These are phyloP conservation scores for Prionailurus viverrinus DNA, from an alignment of 2,113 vertebrate species.

Conservation along the genomic window DNA sequence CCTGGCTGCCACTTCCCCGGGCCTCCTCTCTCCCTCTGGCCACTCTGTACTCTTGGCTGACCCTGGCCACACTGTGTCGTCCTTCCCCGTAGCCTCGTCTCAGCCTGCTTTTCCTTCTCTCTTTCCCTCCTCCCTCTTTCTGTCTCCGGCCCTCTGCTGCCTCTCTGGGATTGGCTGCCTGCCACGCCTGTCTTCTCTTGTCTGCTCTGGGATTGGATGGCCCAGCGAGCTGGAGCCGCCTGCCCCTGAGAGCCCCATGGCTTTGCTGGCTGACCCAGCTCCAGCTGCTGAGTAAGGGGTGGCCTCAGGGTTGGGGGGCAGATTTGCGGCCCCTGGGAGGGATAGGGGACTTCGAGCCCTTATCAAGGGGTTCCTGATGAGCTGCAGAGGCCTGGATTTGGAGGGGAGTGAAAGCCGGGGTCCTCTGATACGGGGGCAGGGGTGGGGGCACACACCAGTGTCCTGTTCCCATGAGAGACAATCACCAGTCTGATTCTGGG, in stretches of 20 bases:
- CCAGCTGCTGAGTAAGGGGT: constrained; percentile 94
- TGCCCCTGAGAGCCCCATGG: constrained; percentile 92
- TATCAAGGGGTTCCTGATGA: background rate
- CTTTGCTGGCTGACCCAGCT: constrained; percentile 93
- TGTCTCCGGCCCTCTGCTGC: constrained; percentile 74
- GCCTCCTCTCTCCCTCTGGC: background rate
- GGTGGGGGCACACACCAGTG: background rate
- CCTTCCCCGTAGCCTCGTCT: constrained; percentile 57
- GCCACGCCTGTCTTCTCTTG: constrained; percentile 86
- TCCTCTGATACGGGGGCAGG: background rate
- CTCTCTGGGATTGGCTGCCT: constrained; percentile 84
- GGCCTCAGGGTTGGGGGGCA: constrained; percentile 22
- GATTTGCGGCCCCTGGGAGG: constrained; percentile 57
- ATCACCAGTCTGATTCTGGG: background rate
- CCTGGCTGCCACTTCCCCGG: background rate
- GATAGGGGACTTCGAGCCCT: background rate
- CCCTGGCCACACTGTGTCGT: background rate
- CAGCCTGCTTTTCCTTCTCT: constrained; percentile 80
- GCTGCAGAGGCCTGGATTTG: background rate
- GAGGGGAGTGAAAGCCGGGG: background rate
- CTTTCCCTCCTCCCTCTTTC: constrained; percentile 71
- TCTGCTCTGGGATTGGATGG: constrained; percentile 90
- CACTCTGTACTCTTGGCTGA: background rate
- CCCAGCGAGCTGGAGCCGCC: constrained; percentile 95
- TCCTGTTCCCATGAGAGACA: background rate